Conservation (phyloP, 30 jellyfish, hydroid and myxozoan genomes). For the Hydractinia symbiolongicarpus region DNA sequence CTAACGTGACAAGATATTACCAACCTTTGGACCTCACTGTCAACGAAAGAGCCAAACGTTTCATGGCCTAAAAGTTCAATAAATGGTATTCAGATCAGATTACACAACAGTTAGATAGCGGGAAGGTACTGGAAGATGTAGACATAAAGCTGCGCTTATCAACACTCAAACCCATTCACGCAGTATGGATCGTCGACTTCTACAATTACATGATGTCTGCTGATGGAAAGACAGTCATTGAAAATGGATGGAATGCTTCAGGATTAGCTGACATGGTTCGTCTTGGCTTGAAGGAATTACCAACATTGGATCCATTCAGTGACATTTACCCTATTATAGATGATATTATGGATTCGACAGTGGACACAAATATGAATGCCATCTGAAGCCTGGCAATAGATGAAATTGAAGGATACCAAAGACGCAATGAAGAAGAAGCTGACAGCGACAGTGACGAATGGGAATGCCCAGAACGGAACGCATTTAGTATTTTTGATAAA, state of each 20-base stretch:
- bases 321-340: background rate
- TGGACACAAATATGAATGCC: background rate
- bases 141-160: constrained; percentile 7
- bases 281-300: background rate
- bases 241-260: constrained; percentile 3
- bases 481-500: too few relatives aligned
- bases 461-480: too few relatives aligned
- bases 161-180: constrained; percentile 28
- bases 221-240: constrained; percentile 2
- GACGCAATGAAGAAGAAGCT: background rate
- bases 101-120: constrained; percentile 12
- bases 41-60: constrained; percentile 12
- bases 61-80: background rate
- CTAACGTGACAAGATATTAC: constrained; percentile 4
- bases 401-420: constrained; percentile 4
- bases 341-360: background rate
- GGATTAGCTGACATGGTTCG: background rate
- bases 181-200: constrained; percentile 25
- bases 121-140: constrained; percentile 11
- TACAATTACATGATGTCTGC: constrained; percentile 23
- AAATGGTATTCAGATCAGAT: constrained; percentile 10
- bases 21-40: constrained; percentile 15
- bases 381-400: background rate
- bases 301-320: constrained; percentile 5
- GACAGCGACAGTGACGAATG: too few relatives aligned